These are phyloP conservation scores for Ligdia adustata DNA, from an alignment of 2,888 invertebrate species.

Conservation along the genomic window DNA sequence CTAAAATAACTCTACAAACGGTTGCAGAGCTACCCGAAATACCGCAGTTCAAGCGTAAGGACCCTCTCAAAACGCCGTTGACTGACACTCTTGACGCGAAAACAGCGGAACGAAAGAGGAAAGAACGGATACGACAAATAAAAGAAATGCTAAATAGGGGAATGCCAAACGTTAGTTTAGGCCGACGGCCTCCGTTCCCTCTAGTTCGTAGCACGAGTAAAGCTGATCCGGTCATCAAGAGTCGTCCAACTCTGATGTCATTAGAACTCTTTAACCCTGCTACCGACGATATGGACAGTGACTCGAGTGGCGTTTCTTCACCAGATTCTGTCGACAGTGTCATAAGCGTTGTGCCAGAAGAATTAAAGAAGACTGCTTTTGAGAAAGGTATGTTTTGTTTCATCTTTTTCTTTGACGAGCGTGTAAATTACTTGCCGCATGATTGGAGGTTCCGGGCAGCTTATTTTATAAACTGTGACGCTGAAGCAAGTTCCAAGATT, in stretches of 20 bases:
- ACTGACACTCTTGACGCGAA: conserved; percentile 70
- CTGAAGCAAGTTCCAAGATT: too few relatives aligned
- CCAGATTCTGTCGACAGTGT: conserved; percentile 95
- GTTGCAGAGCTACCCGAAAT: conserved; percentile 86
- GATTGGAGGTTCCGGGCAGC: too few relatives aligned
- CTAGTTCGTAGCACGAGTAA: conserved; percentile 87
- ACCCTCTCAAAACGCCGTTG: conserved; percentile 57
- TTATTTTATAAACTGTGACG: too few relatives aligned
- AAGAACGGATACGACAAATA: conserved; percentile 87
- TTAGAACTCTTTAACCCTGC: conserved; percentile 95
- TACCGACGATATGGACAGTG: conserved; percentile 95
- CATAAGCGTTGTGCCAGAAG: conserved; percentile 89
- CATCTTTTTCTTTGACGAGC: too few relatives aligned
- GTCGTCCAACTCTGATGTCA: conserved; percentile 90
- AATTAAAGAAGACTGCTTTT: conserved; percentile 72
- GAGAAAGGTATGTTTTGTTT: conserved; percentile 67
- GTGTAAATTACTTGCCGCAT: too few relatives aligned
- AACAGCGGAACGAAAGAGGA: conserved; percentile 81
- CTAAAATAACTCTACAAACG: conserved; percentile 85
- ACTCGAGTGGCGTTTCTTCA: conserved; percentile 93
- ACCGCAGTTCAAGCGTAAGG: conserved; percentile 81
- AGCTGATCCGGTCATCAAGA: conserved; percentile 85
- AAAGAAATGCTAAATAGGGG: conserved; percentile 88
- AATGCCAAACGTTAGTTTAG: conserved; percentile 84
- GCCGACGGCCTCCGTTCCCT: conserved; percentile 84